A percentile compares a stretch with the other conserved stretches of the same genome.
These are phyloP conservation scores for Intellagama lesueurii DNA, from an alignment of 2,797 vertebrate genomes.

Conservation along the genomic window DNA sequence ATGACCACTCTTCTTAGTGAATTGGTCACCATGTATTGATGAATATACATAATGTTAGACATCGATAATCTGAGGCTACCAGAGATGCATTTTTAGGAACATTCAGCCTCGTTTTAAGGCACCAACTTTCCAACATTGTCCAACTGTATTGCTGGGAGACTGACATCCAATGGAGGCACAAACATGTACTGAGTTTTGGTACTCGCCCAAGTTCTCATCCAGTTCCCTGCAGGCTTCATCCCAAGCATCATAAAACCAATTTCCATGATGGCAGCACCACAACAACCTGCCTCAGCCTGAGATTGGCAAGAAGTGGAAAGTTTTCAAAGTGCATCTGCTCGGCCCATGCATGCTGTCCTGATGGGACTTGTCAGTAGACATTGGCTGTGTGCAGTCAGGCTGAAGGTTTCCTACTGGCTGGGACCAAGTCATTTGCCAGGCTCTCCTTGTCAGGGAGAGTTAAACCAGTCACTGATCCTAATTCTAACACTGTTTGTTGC, in stretches of 20 bases:
- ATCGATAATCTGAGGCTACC: background rate
- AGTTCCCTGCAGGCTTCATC: background rate
- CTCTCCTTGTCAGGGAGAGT: slow-evolving; percentile 93
- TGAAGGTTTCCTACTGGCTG: slow-evolving; percentile 93
- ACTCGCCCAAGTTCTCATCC: slow-evolving; percentile 23
- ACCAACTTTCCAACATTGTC: background rate
- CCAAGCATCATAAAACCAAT: slow-evolving; percentile 24
- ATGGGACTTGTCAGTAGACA: slow-evolving; percentile 87
- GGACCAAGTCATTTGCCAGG: slow-evolving; percentile 91
- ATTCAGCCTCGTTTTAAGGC: background rate
- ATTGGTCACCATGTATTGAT: background rate
- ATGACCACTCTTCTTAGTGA: background rate
- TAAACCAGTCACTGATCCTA: slow-evolving; percentile 93
- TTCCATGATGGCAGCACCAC: background rate
- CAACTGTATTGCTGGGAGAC: background rate
- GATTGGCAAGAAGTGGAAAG: slow-evolving; percentile 60
- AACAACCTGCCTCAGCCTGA: slow-evolving; percentile 30
- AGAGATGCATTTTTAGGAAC: background rate
- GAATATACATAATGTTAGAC: background rate
- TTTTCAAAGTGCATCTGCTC: slow-evolving; percentile 74
- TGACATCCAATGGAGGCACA: background rate
- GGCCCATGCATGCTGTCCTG: slow-evolving; percentile 73
- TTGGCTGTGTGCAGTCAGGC: slow-evolving; percentile 88
- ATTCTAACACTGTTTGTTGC: slow-evolving; percentile 94
- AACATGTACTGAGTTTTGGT: background rate